A percentile compares a stretch with the other conserved stretches of the same genome.
phyloP scores from a whole-genome alignment of 2,888 invertebrate species.

The Ennomos fuscantarius region DNA sequence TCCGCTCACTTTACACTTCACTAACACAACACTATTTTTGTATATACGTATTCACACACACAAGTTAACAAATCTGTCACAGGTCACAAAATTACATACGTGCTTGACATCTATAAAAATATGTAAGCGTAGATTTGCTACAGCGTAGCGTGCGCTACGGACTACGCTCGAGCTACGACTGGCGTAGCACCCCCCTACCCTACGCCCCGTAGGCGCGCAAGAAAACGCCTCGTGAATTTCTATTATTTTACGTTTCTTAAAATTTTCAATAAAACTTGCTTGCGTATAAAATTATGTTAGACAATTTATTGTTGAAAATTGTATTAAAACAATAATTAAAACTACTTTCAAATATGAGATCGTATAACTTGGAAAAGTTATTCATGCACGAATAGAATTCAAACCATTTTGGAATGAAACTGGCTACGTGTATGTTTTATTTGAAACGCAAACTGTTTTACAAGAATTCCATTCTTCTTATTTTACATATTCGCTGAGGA shows the following conservation, averaged over 20 bases:
- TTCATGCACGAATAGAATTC: conserved; percentile 8
- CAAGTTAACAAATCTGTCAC: conserved; percentile 38
- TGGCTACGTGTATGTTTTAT: conserved; percentile 8
- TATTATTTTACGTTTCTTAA: conserved; percentile 41
- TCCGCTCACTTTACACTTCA: conserved; percentile 53
- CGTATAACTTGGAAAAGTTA: conserved; percentile 11
- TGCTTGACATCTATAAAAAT: conserved; percentile 23
- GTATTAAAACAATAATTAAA: conserved; percentile 16
- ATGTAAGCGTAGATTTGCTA: conserved; percentile 27
- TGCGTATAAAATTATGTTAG: conserved; percentile 16
- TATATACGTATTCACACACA: conserved; percentile 40
- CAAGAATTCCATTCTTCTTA: conserved; percentile 1
- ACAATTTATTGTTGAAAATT: conserved; percentile 16
- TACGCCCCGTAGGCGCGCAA: conserved; percentile 46
- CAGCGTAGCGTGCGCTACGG: conserved; percentile 73
- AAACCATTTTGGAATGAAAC: conserved; percentile 15
- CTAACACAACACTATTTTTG: conserved; percentile 54
- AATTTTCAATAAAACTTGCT: conserved; percentile 29
- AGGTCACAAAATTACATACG: conserved; percentile 43
- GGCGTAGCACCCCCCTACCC: conserved; percentile 74
- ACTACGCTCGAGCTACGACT: conserved; percentile 77
- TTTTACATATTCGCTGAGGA: neutral
- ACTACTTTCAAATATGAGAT: conserved; percentile 17
- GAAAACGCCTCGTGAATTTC: conserved; percentile 48
- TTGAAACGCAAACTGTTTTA: conserved; percentile 3